Evolutionary conservation across 2,797 vertebrate genomes (phyloP).

Genomic region (Anas bernieri): DNA sequence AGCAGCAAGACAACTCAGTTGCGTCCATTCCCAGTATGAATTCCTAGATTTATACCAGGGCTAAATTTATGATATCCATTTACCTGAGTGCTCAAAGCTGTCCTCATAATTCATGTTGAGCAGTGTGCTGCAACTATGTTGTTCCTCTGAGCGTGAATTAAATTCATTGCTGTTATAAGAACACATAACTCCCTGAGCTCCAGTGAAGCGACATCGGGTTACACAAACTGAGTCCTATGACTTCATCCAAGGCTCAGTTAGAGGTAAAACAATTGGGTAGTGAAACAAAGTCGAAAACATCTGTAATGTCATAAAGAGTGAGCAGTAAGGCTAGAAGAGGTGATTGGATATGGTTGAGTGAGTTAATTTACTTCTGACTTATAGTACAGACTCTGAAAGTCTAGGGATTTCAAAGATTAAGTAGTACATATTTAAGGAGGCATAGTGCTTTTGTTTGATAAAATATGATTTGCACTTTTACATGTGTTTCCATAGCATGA

Average conservation of each 20-base stretch:
- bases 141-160: background rate
- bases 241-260: background rate
- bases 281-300: background rate
- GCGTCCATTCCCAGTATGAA: background rate
- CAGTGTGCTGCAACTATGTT: background rate
- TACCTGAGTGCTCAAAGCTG: background rate
- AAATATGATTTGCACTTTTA: background rate
- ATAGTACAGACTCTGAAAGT: background rate
- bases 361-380: background rate
- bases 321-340: background rate
- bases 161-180: background rate
- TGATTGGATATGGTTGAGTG: background rate
- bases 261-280: background rate
- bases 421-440: background rate
- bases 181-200: background rate
- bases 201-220: background rate
- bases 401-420: background rate
- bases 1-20: background rate
- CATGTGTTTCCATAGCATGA: background rate
- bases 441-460: background rate
- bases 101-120: background rate
- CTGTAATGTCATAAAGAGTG: background rate
- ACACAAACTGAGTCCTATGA: background rate
- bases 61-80: conserved; percentile 3
- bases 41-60: background rate